Percentiles rank a stretch among this genome's conserved stretches.
Evolutionary conservation across 2,888 invertebrate species (phyloP).

Genomic region (Lapara coniferarum): DNA sequence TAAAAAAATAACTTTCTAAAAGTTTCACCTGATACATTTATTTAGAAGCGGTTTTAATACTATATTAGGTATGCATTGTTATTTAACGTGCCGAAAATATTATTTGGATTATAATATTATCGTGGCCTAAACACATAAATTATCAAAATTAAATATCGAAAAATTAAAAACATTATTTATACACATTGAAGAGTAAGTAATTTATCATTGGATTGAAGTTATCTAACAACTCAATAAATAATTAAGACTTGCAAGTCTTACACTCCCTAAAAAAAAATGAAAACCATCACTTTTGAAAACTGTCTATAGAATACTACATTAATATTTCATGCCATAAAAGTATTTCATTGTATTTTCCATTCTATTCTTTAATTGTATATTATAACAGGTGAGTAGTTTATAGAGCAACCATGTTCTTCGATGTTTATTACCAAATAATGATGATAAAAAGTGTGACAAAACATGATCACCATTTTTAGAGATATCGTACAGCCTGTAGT

Average conservation of each 20-base stretch:
- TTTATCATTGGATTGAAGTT: no score
- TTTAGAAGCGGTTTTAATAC: slow-evolving; percentile 26
- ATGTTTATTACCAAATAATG: background rate
- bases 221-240: no score
- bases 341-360: background rate
- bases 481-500: background rate
- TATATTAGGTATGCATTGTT: background rate
- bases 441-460: background rate
- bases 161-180: background rate
- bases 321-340: background rate
- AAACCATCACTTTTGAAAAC: no score
- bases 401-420: background rate
- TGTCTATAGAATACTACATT: no score
- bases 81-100: background rate
- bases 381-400: no score
- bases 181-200: no score
- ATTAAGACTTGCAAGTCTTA: no score
- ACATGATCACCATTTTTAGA: background rate
- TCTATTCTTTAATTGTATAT: background rate
- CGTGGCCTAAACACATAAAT: background rate
- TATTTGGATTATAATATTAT: background rate
- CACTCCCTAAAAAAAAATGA: no score
- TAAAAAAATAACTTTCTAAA: slow-evolving; percentile 67
- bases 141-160: background rate
- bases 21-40: slow-evolving; percentile 53